Evolutionary conservation across 2,888 invertebrate species (phyloP), one percentile per base, ranked within the genome.

Genomic region (Balanococcus diminutus): DNA sequence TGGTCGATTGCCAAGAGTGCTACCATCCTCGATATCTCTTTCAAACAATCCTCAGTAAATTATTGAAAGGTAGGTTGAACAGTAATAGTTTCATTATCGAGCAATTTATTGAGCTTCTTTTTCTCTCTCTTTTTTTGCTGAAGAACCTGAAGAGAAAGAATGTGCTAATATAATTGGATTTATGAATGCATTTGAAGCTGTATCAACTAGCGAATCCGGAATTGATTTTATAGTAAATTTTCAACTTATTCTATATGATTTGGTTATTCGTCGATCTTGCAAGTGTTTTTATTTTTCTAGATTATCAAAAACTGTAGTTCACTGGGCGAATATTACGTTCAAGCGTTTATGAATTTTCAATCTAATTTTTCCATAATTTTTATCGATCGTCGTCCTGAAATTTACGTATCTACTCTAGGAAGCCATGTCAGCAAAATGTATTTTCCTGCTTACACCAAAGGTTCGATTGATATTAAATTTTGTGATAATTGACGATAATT

Each of bases 211-310:
- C 1, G 36, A 79, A 6, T 2, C 22, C 0, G 6, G 11, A 2
- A 9, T 79, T 79, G 75, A 79, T 22, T 79, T 79, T 36, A 28
- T 79, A 2, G 75, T 79, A 36, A 79, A 28, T 32, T 79, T 79
- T 36, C 19, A 9, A 79, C 28, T 4, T 16, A 16, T 67, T 28
- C 8, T 28, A 9, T 4, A 28, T 4, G 0, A 8, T 36, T 79
- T 36, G 9, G 22, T 79, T 9, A 28, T 61, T 22, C 16, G 11
- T 22, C 11, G 0, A 2, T 19, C 3, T 11, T 16, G 2, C 0
- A 36, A 79, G 19, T 56, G 19, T 56, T 79, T 36, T 8, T 36
- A 9, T 36, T 36, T n/a, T 79, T 36, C 2, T 36, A 79, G 75
- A 79, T 79, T 36, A 11, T 79, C 6, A 79, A 79, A 28, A 79